phyloP scores from a whole-genome alignment of 1,140 invertebrate species.

The Trigoniulus corallinus region DNA sequence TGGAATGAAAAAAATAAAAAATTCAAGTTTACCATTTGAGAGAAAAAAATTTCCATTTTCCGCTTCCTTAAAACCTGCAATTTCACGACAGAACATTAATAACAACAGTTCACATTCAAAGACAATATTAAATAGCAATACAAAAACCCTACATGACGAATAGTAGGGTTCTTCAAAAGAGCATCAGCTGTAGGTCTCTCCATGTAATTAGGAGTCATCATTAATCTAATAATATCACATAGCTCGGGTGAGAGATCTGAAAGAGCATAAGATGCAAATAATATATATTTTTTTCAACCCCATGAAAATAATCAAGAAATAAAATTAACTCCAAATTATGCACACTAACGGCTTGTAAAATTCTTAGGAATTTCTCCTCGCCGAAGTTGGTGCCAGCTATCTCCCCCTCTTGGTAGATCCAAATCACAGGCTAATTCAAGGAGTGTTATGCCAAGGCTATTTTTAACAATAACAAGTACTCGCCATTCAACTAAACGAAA shows the following conservation, averaged over 20 bases:
- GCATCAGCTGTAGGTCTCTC: slow-evolving; percentile 34
- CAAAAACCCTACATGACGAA: slow-evolving; percentile 10
- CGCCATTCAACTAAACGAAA: not conserved
- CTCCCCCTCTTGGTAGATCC: slow-evolving; percentile 45
- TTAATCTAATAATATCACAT: slow-evolving; percentile 33
- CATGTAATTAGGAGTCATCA: slow-evolving; percentile 36
- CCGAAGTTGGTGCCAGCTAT: slow-evolving; percentile 48
- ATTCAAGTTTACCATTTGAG: too few species aligned
- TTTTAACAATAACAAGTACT: slow-evolving; percentile 21
- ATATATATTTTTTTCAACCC: slow-evolving; percentile 9
- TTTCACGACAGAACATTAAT: too few species aligned
- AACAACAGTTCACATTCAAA: too few species aligned
- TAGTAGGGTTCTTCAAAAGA: slow-evolving; percentile 24
- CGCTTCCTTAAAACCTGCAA: too few species aligned
- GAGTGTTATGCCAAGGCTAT: slow-evolving; percentile 52
- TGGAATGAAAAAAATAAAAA: too few species aligned
- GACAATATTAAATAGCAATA: too few species aligned
- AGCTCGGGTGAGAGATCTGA: slow-evolving; percentile 36
- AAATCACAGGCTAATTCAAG: slow-evolving; percentile 52
- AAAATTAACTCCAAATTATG: not conserved
- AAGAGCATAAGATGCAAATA: slow-evolving; percentile 12
- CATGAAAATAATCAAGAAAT: not conserved
- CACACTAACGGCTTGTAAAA: slow-evolving; percentile 23
- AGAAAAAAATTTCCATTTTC: too few species aligned
- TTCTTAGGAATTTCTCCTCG: slow-evolving; percentile 30